Evolutionary conservation across 2,797 vertebrate genomes (phyloP).

Genomic region (Myotis pilosus): DNA sequence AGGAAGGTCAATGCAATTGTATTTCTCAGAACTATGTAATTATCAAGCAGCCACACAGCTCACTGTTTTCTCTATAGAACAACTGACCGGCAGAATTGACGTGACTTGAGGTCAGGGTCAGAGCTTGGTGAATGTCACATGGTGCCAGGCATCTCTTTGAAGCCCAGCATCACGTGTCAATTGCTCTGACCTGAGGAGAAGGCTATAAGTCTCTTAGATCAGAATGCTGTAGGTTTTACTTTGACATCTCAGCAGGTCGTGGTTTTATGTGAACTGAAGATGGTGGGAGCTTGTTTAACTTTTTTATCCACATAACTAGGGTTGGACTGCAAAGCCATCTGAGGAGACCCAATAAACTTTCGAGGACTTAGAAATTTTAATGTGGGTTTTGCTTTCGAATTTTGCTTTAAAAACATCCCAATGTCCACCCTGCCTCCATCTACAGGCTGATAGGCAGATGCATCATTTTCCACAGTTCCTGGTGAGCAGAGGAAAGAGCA

Average conservation of each 20-base stretch:
- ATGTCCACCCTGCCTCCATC: neutral
- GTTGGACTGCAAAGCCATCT: constrained; percentile 12
- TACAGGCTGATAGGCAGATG: neutral
- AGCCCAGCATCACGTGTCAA: neutral
- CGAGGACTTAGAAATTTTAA: neutral
- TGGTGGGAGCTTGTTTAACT: neutral
- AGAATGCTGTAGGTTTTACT: neutral
- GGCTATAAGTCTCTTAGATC: neutral
- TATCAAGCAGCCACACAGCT: neutral
- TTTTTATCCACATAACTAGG: neutral
- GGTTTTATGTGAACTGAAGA: neutral
- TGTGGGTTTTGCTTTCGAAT: constrained; percentile 1
- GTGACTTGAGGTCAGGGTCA: neutral
- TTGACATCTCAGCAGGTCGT: neutral
- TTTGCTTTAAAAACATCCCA: constrained; percentile 7
- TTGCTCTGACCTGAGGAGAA: neutral
- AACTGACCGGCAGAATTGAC: neutral
- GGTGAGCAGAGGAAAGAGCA: neutral
- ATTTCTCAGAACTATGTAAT: neutral
- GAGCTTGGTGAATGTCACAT: neutral
- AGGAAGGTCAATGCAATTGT: neutral
- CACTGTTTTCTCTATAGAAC: neutral
- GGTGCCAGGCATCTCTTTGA: neutral
- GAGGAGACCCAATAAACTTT: neutral
- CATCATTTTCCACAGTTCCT: neutral